Percentiles rank a stretch among this genome's conserved stretches.
These are phyloP conservation scores for Terrapene triunguis DNA, from an alignment of 2,113 vertebrate genomes.

Conservation along the genomic window DNA sequence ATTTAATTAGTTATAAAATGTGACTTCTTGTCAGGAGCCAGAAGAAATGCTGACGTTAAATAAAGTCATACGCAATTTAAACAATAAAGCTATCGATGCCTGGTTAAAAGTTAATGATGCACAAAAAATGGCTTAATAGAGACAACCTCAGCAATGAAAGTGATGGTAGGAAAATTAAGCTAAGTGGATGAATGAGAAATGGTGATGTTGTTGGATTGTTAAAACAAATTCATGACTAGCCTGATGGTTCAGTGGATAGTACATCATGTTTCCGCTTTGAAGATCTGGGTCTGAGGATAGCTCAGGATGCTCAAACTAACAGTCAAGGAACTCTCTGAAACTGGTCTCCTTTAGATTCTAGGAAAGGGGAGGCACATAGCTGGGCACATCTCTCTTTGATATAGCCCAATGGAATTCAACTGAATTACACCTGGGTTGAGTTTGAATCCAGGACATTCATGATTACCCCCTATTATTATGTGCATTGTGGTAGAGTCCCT, in stretches of 20 bases:
- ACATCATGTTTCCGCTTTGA: constrained; percentile 64
- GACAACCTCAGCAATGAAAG: constrained; percentile 89
- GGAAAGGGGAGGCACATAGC: constrained; percentile 20
- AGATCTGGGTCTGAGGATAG: constrained; percentile 48
- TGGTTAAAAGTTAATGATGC: constrained; percentile 99
- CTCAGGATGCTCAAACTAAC: background rate
- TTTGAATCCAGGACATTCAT: constrained; percentile 17
- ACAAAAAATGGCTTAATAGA: constrained; percentile 94
- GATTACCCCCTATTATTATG: constrained; percentile 58
- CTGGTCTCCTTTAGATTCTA: background rate
- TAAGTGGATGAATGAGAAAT: constrained; percentile 89
- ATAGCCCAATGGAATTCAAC: background rate
- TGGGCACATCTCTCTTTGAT: constrained; percentile 3
- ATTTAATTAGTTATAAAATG: constrained; percentile 99
- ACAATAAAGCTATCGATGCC: constrained; percentile 96
- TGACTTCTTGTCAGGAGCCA: constrained; percentile 95
- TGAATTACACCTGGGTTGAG: background rate
- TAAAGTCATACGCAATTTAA: constrained; percentile 93
- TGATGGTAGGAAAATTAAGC: constrained; percentile 91
- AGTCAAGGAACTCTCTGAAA: constrained; percentile 40
- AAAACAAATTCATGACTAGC: constrained; percentile 85
- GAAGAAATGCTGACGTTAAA: constrained; percentile 99
- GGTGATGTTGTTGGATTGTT: constrained; percentile 86
- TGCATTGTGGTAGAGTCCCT: constrained; percentile 43
- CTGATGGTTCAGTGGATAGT: constrained; percentile 67